Conservation (phyloP, 2,888 invertebrate species). For the Andrena chrysosceles region DNA sequence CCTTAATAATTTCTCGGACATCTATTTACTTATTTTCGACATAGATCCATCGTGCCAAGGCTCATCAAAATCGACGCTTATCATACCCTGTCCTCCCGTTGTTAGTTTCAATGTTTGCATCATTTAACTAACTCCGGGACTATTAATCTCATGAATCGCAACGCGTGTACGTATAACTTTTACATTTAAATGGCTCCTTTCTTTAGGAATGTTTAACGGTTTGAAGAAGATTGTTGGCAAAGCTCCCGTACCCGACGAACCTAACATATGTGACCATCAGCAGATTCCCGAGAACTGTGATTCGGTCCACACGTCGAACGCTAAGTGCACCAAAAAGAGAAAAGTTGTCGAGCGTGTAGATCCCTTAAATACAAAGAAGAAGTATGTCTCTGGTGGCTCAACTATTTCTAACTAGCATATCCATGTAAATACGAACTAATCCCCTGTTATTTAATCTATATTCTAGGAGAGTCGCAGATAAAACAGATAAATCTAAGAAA, state of each 20-base stretch:
- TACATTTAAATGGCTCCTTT: conserved; percentile 57
- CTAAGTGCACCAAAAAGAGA: conserved; percentile 89
- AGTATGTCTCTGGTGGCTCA: conserved; percentile 84
- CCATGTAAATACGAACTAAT: background rate
- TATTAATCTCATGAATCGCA: background rate
- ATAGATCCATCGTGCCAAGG: no score
- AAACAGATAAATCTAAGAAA: conserved; percentile 80
- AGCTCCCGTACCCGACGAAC: conserved; percentile 85
- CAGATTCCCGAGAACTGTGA: conserved; percentile 65
- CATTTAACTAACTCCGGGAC: conserved; percentile 9
- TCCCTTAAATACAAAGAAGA: conserved; percentile 89
- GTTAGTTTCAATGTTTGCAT: conserved; percentile 2
- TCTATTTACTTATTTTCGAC: no score
- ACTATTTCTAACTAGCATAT: background rate
- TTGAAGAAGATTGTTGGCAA: conserved; percentile 92
- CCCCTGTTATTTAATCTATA: conserved; percentile 11
- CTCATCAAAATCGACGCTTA: background rate
- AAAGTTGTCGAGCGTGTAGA: conserved; percentile 87
- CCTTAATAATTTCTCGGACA: no score
- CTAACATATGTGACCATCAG: conserved; percentile 65
- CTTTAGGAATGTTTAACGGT: conserved; percentile 91
- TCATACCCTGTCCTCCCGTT: no score
- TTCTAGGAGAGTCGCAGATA: conserved; percentile 74
- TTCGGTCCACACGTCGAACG: conserved; percentile 86
- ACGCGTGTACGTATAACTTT: background rate